Conservation (phyloP, 2,888 invertebrate genomes). For the Ischnus inquisitorius region DNA sequence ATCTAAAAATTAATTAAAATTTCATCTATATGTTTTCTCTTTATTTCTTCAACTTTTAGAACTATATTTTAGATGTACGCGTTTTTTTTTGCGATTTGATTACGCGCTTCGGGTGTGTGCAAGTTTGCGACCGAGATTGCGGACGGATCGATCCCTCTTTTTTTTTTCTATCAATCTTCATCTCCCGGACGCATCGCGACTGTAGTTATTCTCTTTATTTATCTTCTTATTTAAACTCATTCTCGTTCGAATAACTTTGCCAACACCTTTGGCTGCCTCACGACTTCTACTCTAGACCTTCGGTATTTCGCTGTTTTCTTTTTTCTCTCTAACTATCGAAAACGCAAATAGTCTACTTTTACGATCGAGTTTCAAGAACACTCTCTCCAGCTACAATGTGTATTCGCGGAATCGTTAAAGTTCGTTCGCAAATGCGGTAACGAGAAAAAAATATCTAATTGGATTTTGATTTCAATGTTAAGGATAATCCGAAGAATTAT, state of each 20-base stretch:
- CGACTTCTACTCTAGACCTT: neutral
- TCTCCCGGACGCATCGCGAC: no score
- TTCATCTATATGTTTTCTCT: neutral
- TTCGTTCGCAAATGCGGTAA: neutral
- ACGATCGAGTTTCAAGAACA: slow-evolving; percentile 18
- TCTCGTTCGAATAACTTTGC: slow-evolving; percentile 39
- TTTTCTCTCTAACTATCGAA: neutral
- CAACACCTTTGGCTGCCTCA: slow-evolving; percentile 20
- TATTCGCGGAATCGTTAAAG: slow-evolving; percentile 11
- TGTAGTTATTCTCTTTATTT: neutral
- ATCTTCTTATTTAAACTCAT: neutral
- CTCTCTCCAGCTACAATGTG: neutral
- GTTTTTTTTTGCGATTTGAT: slow-evolving; percentile 24
- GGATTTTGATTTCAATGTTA: neutral
- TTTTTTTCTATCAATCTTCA: neutral
- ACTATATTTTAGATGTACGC: slow-evolving; percentile 16
- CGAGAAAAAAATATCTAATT: slow-evolving; percentile 3
- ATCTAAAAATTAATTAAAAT: slow-evolving; percentile 58
- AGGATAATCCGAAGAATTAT: neutral
- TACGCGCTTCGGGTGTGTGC: slow-evolving; percentile 40
- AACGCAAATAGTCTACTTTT: slow-evolving; percentile 6
- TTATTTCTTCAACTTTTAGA: neutral
- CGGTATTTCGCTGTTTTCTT: neutral
- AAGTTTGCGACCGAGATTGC: slow-evolving; percentile 56
- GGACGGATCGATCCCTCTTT: slow-evolving; percentile 61